A percentile compares a stretch with the other conserved stretches of the same genome.
Conservation (phyloP, 2,113 vertebrate species). For the Eretmochelys imbricata region DNA sequence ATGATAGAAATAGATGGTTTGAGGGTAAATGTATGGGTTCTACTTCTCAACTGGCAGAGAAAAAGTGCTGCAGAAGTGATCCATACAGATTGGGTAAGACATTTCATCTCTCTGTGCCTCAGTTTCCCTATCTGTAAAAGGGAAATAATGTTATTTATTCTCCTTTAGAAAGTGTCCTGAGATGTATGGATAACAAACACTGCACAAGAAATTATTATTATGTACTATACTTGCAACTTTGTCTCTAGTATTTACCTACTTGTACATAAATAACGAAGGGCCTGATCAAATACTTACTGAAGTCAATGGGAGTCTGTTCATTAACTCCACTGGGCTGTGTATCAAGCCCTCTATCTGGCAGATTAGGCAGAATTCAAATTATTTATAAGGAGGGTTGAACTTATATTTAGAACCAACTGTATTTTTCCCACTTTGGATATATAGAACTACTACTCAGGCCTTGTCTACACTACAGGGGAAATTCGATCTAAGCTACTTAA, state of each 20-base stretch:
- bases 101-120: background rate
- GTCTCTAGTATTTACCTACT: background rate
- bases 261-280: background rate
- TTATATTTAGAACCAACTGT: background rate
- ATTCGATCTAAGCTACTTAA: no score
- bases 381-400: background rate
- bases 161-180: background rate
- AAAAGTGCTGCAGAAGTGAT: background rate
- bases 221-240: background rate
- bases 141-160: background rate
- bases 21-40: constrained; percentile 6
- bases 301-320: background rate
- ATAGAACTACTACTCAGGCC: background rate
- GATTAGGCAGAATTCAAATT: background rate
- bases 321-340: background rate
- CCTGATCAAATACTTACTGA: background rate
- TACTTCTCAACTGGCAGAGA: constrained; percentile 2
- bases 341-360: background rate
- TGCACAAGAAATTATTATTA: background rate
- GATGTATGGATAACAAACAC: background rate
- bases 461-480: no score
- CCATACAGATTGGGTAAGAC: background rate
- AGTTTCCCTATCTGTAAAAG: constrained; percentile 16
- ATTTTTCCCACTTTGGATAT: background rate
- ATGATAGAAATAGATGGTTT: background rate